Evolutionary conservation across 2,797 vertebrate species (phyloP), one percentile per base, ranked within the genome.

Genomic region (Xiphophorus birchmanni): DNA sequence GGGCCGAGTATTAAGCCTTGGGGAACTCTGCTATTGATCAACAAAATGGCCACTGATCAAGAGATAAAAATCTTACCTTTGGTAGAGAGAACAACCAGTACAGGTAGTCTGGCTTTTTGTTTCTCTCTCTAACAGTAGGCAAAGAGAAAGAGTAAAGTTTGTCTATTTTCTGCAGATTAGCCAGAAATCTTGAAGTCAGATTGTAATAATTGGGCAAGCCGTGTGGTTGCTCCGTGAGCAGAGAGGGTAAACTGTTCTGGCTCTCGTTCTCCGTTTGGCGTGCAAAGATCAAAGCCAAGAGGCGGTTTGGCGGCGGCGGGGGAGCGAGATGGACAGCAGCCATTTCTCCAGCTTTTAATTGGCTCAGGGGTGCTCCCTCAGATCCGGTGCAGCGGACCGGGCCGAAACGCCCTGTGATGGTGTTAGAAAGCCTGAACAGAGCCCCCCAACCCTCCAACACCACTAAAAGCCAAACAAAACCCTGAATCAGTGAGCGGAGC

Each of bases 341-440:
- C 85, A 72, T 86, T 86, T 90, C 92, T 89, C 86, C 80, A 1
- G 90, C 77, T 90, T 90, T 82, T 95, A 95, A 94, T 95, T 94
- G 93, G 93, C 93, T 92, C 79, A 87, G 91, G 90, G 91, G 87
- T 88, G 90, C 88, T 85, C 82, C 89, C 87, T 95, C 92, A 93
- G 94, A 95, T 94, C 89, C 89, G 87, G 93, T 94, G 93, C 93
- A 94, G 91, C 93, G 93, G 88, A 95, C 93, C 93, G 87, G 89
- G 79, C 86, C 71, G 15, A 94, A 92, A 91, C 90, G 85, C 89
- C 91, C 90, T 91, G 87, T 87, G 93, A 95, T 94, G 90, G 93
- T 92, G 93, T 94, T 91, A 91, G 90, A 87, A 88, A 89, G 86
- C 84, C 89, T 84, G 86, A 40, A 82, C 84, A 83, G 48, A 84